Evolutionary conservation across 2,888 invertebrate genomes (phyloP).

Genomic region (Drosophila aldrichi): DNA sequence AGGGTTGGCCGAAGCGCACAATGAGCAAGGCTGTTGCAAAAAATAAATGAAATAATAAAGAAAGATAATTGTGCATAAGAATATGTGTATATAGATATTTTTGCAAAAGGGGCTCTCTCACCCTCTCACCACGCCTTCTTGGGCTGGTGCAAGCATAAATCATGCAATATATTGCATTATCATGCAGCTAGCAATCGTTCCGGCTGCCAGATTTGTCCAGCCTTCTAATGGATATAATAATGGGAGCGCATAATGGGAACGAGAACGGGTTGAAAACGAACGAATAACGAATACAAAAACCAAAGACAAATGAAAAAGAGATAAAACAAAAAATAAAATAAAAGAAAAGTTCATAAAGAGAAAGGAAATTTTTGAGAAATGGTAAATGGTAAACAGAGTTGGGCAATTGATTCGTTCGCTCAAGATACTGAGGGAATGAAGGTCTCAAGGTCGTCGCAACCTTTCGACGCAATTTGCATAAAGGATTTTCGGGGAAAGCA

Average conservation of each 20-base stretch:
- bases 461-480: conserved; percentile 67
- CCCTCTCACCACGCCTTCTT: background rate
- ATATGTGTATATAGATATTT: conserved; percentile 23
- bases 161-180: conserved; percentile 82
- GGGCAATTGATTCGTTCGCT: conserved; percentile 39
- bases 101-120: conserved; percentile 36
- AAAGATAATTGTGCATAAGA: conserved; percentile 10
- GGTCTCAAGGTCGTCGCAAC: conserved; percentile 48
- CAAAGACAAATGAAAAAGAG: too few relatives aligned
- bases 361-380: conserved; percentile 12
- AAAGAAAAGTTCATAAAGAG: conserved; percentile 12
- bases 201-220: conserved; percentile 60
- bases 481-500: conserved; percentile 63
- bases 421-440: conserved; percentile 33
- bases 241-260: conserved; percentile 27
- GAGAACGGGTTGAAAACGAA: conserved; percentile 40
- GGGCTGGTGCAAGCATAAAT: conserved; percentile 66
- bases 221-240: conserved; percentile 58
- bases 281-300: conserved; percentile 3
- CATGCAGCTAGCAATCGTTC: conserved; percentile 49
- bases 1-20: conserved; percentile 2
- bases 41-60: conserved; percentile 8
- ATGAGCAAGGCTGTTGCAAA: conserved; percentile 21
- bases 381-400: conserved; percentile 16
- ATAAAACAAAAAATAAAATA: background rate